Conservation (phyloP, 2,113 vertebrate species). For the Oxyruncus cristatus region DNA sequence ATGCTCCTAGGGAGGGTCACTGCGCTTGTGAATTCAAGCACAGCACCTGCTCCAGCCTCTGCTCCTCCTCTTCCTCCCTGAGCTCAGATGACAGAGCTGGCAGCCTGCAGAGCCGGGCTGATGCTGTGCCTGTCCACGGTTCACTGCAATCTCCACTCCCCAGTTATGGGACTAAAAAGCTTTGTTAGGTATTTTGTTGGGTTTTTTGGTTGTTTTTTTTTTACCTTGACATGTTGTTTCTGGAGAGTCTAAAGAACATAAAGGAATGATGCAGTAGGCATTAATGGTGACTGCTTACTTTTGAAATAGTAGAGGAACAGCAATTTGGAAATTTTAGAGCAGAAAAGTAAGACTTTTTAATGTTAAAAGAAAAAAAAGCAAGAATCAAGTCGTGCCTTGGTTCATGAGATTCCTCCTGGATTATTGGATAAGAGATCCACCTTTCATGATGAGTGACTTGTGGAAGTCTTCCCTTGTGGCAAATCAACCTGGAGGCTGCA, state of each 20-base stretch:
- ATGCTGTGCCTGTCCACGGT: background rate
- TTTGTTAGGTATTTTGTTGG: background rate
- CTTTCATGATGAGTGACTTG: background rate
- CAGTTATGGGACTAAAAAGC: background rate
- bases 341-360: background rate
- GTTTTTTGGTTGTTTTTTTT: background rate
- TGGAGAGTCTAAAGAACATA: background rate
- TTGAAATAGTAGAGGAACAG: background rate
- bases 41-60: constrained; percentile 65
- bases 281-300: background rate
- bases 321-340: background rate
- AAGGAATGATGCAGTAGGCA: background rate
- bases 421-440: background rate
- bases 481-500: constrained; percentile 63
- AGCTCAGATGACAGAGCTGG: background rate
- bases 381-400: background rate
- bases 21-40: constrained; percentile 48
- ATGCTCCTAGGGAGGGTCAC: constrained; percentile 72
- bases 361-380: background rate
- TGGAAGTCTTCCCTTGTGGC: background rate
- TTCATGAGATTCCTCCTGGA: background rate
- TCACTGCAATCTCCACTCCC: background rate
- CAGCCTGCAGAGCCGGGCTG: background rate
- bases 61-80: constrained; percentile 45
- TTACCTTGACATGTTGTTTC: background rate